Conservation (phyloP, 2,797 vertebrate genomes). For the Leptodactylus fallax region DNA sequence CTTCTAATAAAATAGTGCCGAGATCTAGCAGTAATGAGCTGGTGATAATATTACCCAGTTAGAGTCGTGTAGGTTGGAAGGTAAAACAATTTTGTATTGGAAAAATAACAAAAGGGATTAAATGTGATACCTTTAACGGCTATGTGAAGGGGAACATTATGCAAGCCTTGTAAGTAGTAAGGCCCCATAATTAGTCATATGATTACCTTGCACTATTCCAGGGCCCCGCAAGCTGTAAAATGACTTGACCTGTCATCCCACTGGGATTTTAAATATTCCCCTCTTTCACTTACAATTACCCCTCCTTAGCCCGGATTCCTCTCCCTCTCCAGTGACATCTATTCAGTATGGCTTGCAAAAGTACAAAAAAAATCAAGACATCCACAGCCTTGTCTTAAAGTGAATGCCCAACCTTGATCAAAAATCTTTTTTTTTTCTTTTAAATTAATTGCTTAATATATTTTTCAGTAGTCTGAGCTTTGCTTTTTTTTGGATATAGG, state of each 20-base stretch:
- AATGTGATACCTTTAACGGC: conserved; percentile 37
- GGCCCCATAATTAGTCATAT: conserved; percentile 33
- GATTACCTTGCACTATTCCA: conserved; percentile 18
- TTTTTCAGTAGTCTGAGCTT: no score
- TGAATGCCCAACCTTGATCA: background rate
- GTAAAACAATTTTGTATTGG: conserved; percentile 50
- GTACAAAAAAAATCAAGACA: background rate
- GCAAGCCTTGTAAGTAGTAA: background rate
- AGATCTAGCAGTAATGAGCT: conserved; percentile 28
- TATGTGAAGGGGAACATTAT: conserved; percentile 29
- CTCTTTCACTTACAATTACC: conserved; percentile 21
- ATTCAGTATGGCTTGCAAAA: background rate
- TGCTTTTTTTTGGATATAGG: no score
- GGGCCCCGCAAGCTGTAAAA: conserved; percentile 15
- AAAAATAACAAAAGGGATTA: conserved; percentile 42
- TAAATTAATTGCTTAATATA: no score
- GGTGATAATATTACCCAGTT: conserved; percentile 45
- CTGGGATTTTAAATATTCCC: conserved; percentile 11
- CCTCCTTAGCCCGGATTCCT: background rate
- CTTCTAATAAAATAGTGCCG: conserved; percentile 38
- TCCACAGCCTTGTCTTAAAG: background rate
- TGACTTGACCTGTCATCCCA: conserved; percentile 11
- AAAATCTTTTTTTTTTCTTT: no score
- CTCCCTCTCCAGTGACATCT: background rate
- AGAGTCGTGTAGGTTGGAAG: conserved; percentile 29